phyloP scores from a whole-genome alignment of 2,797 vertebrate genomes.

The Macropodus opercularis region DNA sequence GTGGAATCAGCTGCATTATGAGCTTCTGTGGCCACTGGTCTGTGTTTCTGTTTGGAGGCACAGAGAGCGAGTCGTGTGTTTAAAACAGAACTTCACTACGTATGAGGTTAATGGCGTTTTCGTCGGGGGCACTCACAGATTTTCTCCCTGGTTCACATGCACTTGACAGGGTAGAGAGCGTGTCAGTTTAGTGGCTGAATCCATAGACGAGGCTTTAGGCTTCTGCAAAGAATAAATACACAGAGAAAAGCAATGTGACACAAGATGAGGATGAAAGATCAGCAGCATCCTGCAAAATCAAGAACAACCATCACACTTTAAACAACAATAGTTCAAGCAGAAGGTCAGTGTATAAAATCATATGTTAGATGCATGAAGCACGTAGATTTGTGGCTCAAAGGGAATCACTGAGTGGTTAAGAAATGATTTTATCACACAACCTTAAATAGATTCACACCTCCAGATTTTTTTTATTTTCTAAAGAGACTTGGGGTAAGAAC shows the following conservation, averaged over 20 bases:
- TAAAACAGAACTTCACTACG: neutral
- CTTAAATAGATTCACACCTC: neutral
- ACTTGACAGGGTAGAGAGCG: slow-evolving; percentile 93
- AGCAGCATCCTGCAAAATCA: neutral
- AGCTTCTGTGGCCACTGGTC: slow-evolving; percentile 96
- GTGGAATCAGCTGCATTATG: slow-evolving; percentile 96
- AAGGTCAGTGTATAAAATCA: neutral
- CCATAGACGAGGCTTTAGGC: slow-evolving; percentile 90
- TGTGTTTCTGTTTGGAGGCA: slow-evolving; percentile 82
- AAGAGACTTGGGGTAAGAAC: neutral
- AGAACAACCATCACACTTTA: neutral
- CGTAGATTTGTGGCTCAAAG: neutral
- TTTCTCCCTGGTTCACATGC: slow-evolving; percentile 93
- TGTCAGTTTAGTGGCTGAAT: slow-evolving; percentile 89
- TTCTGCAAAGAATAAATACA: slow-evolving; percentile 81
- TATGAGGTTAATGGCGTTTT: accelerated
- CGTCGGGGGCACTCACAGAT: slow-evolving; percentile 84
- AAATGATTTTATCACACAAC: neutral
- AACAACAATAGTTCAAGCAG: neutral
- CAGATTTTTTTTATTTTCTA: neutral
- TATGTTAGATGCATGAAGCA: neutral
- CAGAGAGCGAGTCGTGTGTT: accelerated
- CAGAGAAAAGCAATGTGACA: neutral
- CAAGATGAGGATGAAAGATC: slow-evolving; percentile 7
- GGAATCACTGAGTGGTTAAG: neutral